phyloP scores from a whole-genome alignment of 2,888 invertebrate genomes.

The Mermis nigrescens region DNA sequence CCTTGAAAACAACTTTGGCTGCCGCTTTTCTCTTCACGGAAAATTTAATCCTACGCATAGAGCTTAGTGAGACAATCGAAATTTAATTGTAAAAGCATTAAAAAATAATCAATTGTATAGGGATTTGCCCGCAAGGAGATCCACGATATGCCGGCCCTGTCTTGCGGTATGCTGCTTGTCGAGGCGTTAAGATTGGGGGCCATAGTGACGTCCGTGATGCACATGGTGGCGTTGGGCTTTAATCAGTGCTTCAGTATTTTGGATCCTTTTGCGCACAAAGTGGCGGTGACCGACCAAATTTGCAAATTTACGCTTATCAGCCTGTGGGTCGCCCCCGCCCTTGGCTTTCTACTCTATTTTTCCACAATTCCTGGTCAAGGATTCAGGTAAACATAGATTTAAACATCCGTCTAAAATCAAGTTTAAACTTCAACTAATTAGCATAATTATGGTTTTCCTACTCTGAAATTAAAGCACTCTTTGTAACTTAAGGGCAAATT shows the following conservation, averaged over 20 bases:
- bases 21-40: no score
- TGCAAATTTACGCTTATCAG: not conserved
- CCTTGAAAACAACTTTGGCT: no score
- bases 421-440: no score
- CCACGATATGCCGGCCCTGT: not conserved
- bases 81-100: no score
- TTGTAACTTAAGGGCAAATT: no score
- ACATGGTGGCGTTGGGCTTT: slow-evolving; percentile 43
- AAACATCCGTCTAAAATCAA: no score
- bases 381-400: no score
- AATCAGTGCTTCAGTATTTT: slow-evolving; percentile 47
- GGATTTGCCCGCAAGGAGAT: not conserved
- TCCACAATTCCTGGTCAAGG: not conserved
- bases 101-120: no score
- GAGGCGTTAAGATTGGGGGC: slow-evolving; percentile 40
- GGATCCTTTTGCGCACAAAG: slow-evolving; percentile 35
- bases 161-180: slow-evolving; percentile 22
- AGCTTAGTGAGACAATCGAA: no score
- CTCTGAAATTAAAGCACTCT: no score
- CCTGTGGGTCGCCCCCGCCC: not conserved
- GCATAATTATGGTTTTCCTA: no score
- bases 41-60: no score
- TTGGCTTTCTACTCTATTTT: not conserved
- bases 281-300: not conserved
- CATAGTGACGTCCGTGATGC: slow-evolving; percentile 44